A percentile compares a stretch with the other conserved stretches of the same genome.
Evolutionary conservation across 30 jellyfish, hydroid and myxozoan species (phyloP).

Genomic region (Euphysa ruthae): DNA sequence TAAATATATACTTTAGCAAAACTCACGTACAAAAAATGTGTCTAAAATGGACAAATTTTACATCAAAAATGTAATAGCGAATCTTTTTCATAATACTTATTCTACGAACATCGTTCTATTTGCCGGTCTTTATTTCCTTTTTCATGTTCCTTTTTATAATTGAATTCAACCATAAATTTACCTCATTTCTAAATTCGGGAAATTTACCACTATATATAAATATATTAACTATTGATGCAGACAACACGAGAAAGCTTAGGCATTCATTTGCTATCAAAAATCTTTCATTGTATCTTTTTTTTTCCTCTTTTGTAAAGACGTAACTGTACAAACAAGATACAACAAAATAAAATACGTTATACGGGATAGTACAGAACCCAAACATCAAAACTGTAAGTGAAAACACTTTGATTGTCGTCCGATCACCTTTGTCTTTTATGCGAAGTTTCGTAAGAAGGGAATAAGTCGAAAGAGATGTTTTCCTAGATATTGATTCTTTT

Average conservation of each 20-base stretch:
- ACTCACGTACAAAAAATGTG: too few species aligned
- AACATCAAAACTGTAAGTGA: background rate
- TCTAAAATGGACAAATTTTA: too few species aligned
- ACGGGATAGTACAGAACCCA: background rate
- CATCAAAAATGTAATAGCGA: too few species aligned
- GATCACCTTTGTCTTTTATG: constrained; percentile 10
- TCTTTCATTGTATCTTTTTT: background rate
- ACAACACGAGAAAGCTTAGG: background rate
- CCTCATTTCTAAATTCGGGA: constrained; percentile 18
- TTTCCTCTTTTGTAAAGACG: background rate
- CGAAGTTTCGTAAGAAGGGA: background rate
- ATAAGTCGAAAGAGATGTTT: too few species aligned
- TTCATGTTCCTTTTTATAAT: background rate
- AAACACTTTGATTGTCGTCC: background rate
- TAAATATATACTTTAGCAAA: too few species aligned
- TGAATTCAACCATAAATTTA: background rate
- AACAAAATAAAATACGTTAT: constrained; percentile 8
- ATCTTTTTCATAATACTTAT: too few species aligned
- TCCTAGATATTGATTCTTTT: too few species aligned
- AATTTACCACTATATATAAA: constrained; percentile 19
- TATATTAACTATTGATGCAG: constrained; percentile 13
- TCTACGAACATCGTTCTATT: too few species aligned
- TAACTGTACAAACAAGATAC: background rate
- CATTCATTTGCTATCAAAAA: constrained; percentile 1
- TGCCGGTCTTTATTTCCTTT: too few species aligned